A percentile compares a stretch with the other conserved stretches of the same genome.
Evolutionary conservation across 2,113 vertebrate genomes (phyloP).

Genomic region (Cebidichthys violaceus): DNA sequence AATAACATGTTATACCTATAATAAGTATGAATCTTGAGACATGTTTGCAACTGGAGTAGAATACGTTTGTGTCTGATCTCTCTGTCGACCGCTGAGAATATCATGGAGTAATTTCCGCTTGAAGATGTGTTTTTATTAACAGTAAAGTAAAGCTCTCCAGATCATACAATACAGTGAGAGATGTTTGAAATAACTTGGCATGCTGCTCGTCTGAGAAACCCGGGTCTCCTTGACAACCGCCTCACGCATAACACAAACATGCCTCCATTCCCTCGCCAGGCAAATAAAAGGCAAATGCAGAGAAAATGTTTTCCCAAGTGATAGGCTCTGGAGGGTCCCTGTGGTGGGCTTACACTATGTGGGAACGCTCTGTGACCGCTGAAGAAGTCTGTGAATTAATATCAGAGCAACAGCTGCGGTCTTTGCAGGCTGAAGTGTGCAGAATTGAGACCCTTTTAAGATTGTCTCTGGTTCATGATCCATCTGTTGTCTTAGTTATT

Average conservation of each 20-base stretch:
- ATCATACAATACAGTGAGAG: conserved; percentile 42
- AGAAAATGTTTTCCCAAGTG: conserved; percentile 81
- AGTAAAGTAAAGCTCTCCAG: conserved; percentile 5
- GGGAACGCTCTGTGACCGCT: conserved; percentile 75
- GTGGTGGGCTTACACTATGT: conserved; percentile 68
- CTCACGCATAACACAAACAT: conserved; percentile 80
- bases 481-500: background rate
- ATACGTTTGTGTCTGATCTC: background rate
- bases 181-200: conserved; percentile 76
- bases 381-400: conserved; percentile 70
- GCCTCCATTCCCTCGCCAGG: conserved; percentile 64
- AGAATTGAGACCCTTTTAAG: conserved; percentile 24
- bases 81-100: background rate
- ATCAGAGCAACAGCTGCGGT: conserved; percentile 68
- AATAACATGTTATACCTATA: conserved; percentile 51
- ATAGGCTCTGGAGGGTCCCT: conserved; percentile 63
- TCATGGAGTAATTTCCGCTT: conserved; percentile 6
- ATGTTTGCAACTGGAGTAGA: conserved; percentile 23
- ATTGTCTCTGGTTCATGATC: conserved; percentile 36
- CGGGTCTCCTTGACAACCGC: conserved; percentile 73
- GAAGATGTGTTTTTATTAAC: background rate
- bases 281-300: conserved; percentile 60
- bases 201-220: conserved; percentile 73
- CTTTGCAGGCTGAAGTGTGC: conserved; percentile 25
- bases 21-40: conserved; percentile 17